phyloP scores from a whole-genome alignment of 64 coral and sea anemone genomes.

The Montipora cactus region DNA sequence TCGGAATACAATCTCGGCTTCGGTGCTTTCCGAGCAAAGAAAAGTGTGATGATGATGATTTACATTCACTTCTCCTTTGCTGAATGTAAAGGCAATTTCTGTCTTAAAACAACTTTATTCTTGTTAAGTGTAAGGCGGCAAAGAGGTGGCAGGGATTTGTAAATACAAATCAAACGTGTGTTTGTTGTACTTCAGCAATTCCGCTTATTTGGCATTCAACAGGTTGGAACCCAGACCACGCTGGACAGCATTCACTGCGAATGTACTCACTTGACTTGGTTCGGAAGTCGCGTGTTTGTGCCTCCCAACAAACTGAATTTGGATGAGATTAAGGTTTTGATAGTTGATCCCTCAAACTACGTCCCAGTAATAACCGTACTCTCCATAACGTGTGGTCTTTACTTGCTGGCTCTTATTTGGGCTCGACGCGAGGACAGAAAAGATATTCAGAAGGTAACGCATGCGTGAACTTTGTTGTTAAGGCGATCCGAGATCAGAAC shows the following conservation, averaged over 20 bases:
- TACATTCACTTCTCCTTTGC: no score
- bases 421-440: constrained; percentile 76
- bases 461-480: no score
- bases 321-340: constrained; percentile 34
- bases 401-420: constrained; percentile 71
- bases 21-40: no score
- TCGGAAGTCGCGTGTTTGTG: constrained; percentile 80
- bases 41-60: no score
- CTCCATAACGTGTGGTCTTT: constrained; percentile 54
- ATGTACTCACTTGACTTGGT: constrained; percentile 95
- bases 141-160: no score
- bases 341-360: constrained; percentile 82
- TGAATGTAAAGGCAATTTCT: no score
- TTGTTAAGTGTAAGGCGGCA: no score
- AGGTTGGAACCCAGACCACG: constrained; percentile 91
- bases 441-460: constrained; percentile 77
- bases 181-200: neutral
- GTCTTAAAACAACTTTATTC: no score
- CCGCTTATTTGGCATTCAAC: neutral
- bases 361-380: constrained; percentile 68
- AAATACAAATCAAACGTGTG: rapidly evolving
- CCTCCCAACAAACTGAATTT: constrained; percentile 77
- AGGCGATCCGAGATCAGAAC: no score
- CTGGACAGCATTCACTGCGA: constrained; percentile 64
- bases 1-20: no score